Conservation (phyloP, 2,797 vertebrate species). For the Neoniphon sammara region DNA sequence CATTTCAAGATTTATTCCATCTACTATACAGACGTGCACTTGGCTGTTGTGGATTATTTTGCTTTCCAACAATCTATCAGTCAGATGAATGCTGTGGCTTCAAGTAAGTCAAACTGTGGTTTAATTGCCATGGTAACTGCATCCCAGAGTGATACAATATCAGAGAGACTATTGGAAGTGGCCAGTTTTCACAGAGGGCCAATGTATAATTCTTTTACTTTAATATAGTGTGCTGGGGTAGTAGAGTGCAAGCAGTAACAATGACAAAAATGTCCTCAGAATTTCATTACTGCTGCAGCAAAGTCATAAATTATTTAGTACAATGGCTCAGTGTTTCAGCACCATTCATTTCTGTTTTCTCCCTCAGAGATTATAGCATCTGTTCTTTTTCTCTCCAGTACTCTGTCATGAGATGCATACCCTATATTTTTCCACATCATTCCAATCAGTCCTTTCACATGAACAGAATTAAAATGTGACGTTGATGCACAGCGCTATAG, state of each 20-base stretch:
- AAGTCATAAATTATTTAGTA: slow-evolving; percentile 81
- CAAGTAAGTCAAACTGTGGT: slow-evolving; percentile 62
- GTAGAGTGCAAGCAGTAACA: slow-evolving; percentile 59
- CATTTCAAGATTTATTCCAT: slow-evolving; percentile 30
- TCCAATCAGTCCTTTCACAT: slow-evolving; percentile 18
- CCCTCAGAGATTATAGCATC: slow-evolving; percentile 66
- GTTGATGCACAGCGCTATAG: slow-evolving; percentile 1
- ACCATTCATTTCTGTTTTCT: slow-evolving; percentile 70
- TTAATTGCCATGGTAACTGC: slow-evolving; percentile 76
- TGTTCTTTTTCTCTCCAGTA: slow-evolving; percentile 55
- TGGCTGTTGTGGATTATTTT: slow-evolving; percentile 44
- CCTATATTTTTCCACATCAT: slow-evolving; percentile 8
- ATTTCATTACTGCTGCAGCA: slow-evolving; percentile 80
- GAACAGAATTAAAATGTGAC: slow-evolving; percentile 13
- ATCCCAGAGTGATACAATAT: slow-evolving; percentile 68
- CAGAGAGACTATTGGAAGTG: slow-evolving; percentile 57
- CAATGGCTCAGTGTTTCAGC: slow-evolving; percentile 72
- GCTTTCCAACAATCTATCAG: slow-evolving; percentile 64
- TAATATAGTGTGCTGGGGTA: slow-evolving; percentile 36
- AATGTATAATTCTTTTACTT: slow-evolving; percentile 65
- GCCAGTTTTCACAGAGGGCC: slow-evolving; percentile 50
- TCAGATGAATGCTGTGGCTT: slow-evolving; percentile 52
- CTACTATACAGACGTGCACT: slow-evolving; percentile 31
- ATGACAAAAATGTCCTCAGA: slow-evolving; percentile 68
- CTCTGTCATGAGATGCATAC: slow-evolving; percentile 44